These are phyloP conservation scores for Pantherophis alleghaniensis DNA, from an alignment of 2,797 vertebrate species.

Conservation along the genomic window DNA sequence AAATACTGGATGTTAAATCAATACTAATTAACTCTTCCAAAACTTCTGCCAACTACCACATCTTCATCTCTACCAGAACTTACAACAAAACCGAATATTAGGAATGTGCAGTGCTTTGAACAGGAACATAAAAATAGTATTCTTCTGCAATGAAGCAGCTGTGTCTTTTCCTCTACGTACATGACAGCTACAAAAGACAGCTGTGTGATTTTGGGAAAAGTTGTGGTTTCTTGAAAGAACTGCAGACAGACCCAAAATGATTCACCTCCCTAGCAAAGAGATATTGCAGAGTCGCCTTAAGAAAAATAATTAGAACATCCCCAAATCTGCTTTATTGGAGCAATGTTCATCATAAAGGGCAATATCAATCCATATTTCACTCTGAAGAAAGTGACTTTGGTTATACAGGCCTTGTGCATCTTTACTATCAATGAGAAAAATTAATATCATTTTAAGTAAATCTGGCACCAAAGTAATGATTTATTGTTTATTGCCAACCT, in stretches of 20 bases:
- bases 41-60: slow-evolving; percentile 21
- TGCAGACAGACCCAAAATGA: not conserved
- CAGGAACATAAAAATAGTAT: not conserved
- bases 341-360: not conserved
- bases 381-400: not conserved
- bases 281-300: not conserved
- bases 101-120: not conserved
- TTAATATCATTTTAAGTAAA: slow-evolving; percentile 15
- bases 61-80: slow-evolving; percentile 6
- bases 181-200: not conserved
- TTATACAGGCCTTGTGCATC: not conserved
- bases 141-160: not conserved
- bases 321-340: not conserved
- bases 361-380: not conserved
- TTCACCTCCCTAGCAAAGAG: not conserved
- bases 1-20: slow-evolving; percentile 37
- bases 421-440: slow-evolving; percentile 13
- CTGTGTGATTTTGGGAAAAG: not conserved
- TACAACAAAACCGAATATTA: slow-evolving; percentile 17
- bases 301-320: not conserved
- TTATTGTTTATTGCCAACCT: not conserved
- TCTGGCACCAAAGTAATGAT: not conserved
- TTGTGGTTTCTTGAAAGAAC: not conserved
- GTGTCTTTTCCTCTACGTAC: not conserved
- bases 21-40: slow-evolving; percentile 37